Percentiles rank a stretch among this genome's conserved stretches.
Evolutionary conservation across 2,888 invertebrate species (phyloP).

Genomic region (Agonum fuliginosum): DNA sequence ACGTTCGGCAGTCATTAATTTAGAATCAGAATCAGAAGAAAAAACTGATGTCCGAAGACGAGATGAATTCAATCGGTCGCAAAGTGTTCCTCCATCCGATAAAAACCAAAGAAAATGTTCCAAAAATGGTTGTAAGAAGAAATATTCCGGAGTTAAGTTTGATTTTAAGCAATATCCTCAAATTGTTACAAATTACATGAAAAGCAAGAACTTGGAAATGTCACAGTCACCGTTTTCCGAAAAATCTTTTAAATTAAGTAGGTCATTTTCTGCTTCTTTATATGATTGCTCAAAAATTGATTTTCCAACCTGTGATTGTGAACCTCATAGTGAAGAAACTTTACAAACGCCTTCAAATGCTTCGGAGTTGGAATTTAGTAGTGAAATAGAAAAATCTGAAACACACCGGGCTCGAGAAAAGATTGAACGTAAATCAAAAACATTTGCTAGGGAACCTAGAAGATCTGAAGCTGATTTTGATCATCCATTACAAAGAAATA

Average conservation of each 20-base stretch:
- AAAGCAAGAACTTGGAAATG: slow-evolving; percentile 82
- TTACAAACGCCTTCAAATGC: slow-evolving; percentile 87
- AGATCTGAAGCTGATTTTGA: slow-evolving; percentile 18
- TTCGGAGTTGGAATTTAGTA: slow-evolving; percentile 79
- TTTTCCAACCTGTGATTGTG: slow-evolving; percentile 68
- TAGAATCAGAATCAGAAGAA: slow-evolving; percentile 61
- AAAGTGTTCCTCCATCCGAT: slow-evolving; percentile 69
- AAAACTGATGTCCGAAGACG: slow-evolving; percentile 63
- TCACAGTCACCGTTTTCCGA: slow-evolving; percentile 77
- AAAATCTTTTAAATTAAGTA: slow-evolving; percentile 75
- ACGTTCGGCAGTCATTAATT: slow-evolving; percentile 62
- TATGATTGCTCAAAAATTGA: slow-evolving; percentile 64
- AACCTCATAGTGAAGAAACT: slow-evolving; percentile 75
- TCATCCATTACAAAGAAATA: slow-evolving; percentile 45
- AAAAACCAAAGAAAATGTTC: slow-evolving; percentile 61
- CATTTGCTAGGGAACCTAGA: slow-evolving; percentile 50
- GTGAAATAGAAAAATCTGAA: slow-evolving; percentile 71
- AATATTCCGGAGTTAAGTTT: slow-evolving; percentile 84
- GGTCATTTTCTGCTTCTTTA: slow-evolving; percentile 60
- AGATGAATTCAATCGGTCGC: slow-evolving; percentile 64
- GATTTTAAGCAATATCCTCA: slow-evolving; percentile 84
- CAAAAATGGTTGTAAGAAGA: slow-evolving; percentile 70
- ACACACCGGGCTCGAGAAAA: slow-evolving; percentile 69
- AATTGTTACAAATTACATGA: slow-evolving; percentile 85
- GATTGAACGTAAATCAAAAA: slow-evolving; percentile 52